Percentiles rank a stretch among this genome's conserved stretches.
Evolutionary conservation across 2,797 vertebrate species (phyloP).

Genomic region (Cheirogaleus major): DNA sequence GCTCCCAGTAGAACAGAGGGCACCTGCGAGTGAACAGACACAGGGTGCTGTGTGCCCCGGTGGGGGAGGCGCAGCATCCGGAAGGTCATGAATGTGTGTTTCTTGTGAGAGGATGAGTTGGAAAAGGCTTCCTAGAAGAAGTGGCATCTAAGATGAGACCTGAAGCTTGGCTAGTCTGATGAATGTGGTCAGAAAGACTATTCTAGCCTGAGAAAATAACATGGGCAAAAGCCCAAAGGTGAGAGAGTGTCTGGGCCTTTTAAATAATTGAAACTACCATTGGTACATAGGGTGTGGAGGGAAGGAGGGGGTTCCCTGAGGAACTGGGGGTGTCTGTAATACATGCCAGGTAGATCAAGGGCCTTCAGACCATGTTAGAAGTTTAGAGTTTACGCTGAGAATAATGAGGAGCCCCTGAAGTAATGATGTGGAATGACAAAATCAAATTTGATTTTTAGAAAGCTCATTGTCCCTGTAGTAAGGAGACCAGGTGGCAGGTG

Average conservation of each 20-base stretch:
- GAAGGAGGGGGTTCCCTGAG: not conserved
- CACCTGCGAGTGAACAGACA: not conserved
- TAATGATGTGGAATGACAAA: not conserved
- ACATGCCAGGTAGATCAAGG: not conserved
- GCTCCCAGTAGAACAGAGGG: not conserved
- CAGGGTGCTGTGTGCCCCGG: not conserved
- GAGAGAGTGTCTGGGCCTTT: not conserved
- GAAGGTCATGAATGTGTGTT: not conserved
- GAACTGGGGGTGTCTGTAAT: not conserved
- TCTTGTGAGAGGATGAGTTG: not conserved
- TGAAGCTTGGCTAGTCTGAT: not conserved
- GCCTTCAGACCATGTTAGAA: not conserved
- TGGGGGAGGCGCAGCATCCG: rapidly evolving
- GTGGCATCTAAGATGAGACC: not conserved
- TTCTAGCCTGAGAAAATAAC: not conserved
- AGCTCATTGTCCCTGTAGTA: not conserved
- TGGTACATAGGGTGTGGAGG: not conserved
- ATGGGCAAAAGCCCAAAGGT: not conserved
- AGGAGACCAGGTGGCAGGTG: not conserved
- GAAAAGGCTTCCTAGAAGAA: not conserved
- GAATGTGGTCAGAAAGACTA: not conserved
- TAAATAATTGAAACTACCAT: not conserved
- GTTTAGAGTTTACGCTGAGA: not conserved
- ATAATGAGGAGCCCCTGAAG: not conserved
- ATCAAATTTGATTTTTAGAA: not conserved